phyloP scores from a whole-genome alignment of 2,797 vertebrate species.

The Clarias pachynema region DNA sequence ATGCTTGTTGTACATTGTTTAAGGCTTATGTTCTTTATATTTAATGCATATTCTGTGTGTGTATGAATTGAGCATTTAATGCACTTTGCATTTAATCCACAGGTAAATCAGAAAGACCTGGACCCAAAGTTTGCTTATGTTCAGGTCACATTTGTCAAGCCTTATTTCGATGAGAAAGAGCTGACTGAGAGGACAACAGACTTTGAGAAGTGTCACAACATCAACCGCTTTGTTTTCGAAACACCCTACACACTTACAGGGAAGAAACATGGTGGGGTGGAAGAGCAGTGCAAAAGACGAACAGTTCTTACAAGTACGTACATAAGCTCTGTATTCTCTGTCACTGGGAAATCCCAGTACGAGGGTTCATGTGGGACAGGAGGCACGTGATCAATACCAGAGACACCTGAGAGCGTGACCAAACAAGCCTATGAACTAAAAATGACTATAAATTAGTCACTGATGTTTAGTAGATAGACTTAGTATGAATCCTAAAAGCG shows the following conservation, averaged over 20 bases:
- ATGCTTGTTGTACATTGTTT: background rate
- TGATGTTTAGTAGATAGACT: background rate
- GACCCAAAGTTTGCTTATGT: conserved; percentile 91
- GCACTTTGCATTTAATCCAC: conserved; percentile 11
- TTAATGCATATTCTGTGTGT: background rate
- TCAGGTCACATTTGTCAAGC: conserved; percentile 95
- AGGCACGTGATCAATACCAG: background rate
- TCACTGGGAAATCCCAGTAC: too few species aligned
- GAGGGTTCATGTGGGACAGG: background rate
- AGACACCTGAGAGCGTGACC: background rate
- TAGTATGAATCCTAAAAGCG: background rate
- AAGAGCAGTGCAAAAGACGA: conserved; percentile 94
- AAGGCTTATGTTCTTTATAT: background rate
- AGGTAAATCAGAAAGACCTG: conserved; percentile 92
- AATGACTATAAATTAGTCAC: background rate
- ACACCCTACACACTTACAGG: conserved; percentile 94
- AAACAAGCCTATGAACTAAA: background rate
- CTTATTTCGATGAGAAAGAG: conserved; percentile 94
- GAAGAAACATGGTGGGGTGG: conserved; percentile 92
- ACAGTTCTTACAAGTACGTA: conserved; percentile 89
- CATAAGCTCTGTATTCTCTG: background rate
- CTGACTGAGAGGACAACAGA: conserved; percentile 87
- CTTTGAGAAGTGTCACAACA: conserved; percentile 95
- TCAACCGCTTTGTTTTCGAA: conserved; percentile 93
- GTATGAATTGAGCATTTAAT: background rate